Evolutionary conservation across 2,797 vertebrate species (phyloP).

Genomic region (Chromobotia macracanthus): DNA sequence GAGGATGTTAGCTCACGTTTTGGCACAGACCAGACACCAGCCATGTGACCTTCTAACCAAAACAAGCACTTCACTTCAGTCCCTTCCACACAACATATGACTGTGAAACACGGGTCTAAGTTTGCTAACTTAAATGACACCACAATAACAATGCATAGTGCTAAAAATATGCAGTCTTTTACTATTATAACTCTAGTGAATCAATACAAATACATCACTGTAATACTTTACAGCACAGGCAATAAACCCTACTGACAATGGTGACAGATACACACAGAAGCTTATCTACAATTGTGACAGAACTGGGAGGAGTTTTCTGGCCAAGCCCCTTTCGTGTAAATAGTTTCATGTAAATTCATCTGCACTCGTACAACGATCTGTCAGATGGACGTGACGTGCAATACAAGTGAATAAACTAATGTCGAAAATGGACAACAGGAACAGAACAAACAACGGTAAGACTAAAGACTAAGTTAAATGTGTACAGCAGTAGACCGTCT

Average conservation of each 20-base stretch:
- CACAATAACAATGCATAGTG: neutral
- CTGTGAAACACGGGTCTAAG: neutral
- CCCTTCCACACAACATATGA: neutral
- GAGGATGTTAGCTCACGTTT: constrained; percentile 13
- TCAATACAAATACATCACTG: neutral
- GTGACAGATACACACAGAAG: neutral
- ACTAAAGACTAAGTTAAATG: too few species aligned
- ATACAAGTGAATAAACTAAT: neutral
- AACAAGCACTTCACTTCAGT: constrained; percentile 19
- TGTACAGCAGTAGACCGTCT: neutral
- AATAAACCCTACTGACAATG: neutral
- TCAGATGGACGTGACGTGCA: constrained; percentile 19
- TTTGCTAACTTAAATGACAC: neutral
- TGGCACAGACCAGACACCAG: neutral
- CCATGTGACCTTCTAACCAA: constrained; percentile 16
- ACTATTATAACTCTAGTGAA: neutral
- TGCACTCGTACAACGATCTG: neutral
- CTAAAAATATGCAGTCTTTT: neutral
- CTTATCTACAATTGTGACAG: neutral
- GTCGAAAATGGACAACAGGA: constrained; percentile 20
- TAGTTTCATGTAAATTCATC: too few species aligned
- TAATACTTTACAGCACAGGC: neutral
- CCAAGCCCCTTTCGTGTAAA: constrained; percentile 6
- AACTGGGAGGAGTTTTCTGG: constrained; percentile 10
- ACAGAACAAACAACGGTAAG: constrained; percentile 10